Conservation (phyloP, 2,888 invertebrate genomes). For the Colostygia pectinataria region DNA sequence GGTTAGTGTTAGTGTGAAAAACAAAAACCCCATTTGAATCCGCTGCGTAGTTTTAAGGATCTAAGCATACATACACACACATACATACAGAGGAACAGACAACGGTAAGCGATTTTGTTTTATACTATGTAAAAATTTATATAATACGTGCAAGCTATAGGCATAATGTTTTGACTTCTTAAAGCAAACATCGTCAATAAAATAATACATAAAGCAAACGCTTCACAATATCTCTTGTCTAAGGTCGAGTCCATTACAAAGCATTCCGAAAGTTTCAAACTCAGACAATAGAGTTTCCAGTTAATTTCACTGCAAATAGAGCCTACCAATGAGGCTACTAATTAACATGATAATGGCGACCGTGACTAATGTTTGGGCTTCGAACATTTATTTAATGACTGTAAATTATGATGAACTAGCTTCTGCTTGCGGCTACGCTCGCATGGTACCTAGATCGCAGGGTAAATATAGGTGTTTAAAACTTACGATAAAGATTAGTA, state of each 20-base stretch:
- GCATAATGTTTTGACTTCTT: background rate
- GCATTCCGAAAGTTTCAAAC: constrained; percentile 62
- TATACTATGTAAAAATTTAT: no score
- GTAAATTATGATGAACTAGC: background rate
- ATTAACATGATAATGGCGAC: constrained; percentile 29
- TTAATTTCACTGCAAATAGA: constrained; percentile 63
- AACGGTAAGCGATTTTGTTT: no score
- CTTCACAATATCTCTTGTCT: constrained; percentile 51
- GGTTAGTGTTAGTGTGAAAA: no score
- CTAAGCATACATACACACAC: no score
- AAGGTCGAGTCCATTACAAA: constrained; percentile 55
- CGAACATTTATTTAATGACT: background rate
- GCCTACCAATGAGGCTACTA: constrained; percentile 24
- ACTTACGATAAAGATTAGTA: no score
- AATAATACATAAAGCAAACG: constrained; percentile 5
- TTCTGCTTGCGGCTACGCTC: no score
- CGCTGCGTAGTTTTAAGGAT: no score
- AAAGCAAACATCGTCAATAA: constrained; percentile 1
- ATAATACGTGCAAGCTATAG: no score
- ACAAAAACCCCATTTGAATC: no score
- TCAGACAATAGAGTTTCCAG: constrained; percentile 64
- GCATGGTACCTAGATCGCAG: no score
- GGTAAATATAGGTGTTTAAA: no score
- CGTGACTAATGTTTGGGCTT: constrained; percentile 5
- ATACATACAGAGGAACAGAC: no score